Percentiles rank a stretch among this genome's conserved stretches.
Conservation (phyloP, 2,797 vertebrate genomes). For the Danionella dracula region DNA sequence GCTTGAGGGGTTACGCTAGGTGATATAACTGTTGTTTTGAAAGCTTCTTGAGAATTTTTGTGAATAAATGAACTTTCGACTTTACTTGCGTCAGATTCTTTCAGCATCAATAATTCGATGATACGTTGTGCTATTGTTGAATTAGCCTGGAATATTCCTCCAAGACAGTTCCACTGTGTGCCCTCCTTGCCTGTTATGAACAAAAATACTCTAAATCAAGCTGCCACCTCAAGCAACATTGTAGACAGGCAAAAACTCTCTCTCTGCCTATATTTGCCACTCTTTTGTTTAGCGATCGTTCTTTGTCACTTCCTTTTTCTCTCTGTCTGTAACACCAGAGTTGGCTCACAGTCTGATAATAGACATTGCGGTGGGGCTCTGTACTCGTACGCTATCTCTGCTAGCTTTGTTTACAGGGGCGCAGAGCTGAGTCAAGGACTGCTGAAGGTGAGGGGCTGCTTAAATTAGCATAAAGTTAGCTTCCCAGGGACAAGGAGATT, state of each 20-base stretch:
- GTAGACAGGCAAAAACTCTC: slow-evolving; percentile 42
- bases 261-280: background rate
- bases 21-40: background rate
- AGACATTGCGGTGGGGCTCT: slow-evolving; percentile 2
- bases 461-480: slow-evolving; percentile 87
- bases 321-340: slow-evolving; percentile 2
- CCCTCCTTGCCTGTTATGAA: slow-evolving; percentile 58
- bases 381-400: slow-evolving; percentile 22
- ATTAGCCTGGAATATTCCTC: slow-evolving; percentile 53
- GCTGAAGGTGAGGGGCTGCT: slow-evolving; percentile 80
- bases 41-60: background rate
- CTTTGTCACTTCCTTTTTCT: slow-evolving; percentile 19
- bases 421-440: slow-evolving; percentile 84
- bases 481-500: slow-evolving; percentile 67
- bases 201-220: slow-evolving; percentile 59
- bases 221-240: slow-evolving; percentile 53
- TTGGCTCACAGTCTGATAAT: slow-evolving; percentile 15
- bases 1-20: background rate
- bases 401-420: slow-evolving; percentile 72
- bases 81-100: slow-evolving; percentile 41
- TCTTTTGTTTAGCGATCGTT: slow-evolving; percentile 17
- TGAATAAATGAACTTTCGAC: slow-evolving; percentile 22
- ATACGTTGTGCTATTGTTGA: slow-evolving; percentile 55
- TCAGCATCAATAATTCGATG: slow-evolving; percentile 69
- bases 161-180: slow-evolving; percentile 61